Base-by-base conservation (phyloP, 2,113 vertebrate species). In the Syngnathus typhle region DNA sequence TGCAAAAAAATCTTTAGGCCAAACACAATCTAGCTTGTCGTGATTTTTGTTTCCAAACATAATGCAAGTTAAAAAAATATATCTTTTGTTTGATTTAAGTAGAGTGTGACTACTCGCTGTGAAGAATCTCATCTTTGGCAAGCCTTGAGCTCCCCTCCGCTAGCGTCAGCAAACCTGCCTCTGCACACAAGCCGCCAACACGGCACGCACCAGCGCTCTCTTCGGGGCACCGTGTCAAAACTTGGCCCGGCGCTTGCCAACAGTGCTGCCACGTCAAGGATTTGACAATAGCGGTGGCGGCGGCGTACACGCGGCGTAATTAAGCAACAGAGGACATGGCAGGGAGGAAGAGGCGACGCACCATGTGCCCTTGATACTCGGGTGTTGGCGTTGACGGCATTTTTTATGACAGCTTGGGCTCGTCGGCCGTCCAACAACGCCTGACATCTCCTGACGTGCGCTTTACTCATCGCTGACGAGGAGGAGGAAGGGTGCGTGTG, bases 401-500 rank as follows among this genome's bases (percentile, higher is more conserved):
- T 82, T 67, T 82, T 81, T 85, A 67, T 90, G 90, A 90, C 89
- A 88, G 89, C 83, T 86, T 83, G 82, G 80, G 83, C 79, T 87
- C 70, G 19, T 68, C 71, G 76, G 73, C 81, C 61, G 63, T 68
- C 59, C 19, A 72, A 74, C 77, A 78, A 74, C 69, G 75, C 75
- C 84, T 89, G 84, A 90, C 83, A 75, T 82, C 86, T 83, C 77
- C 82, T 89, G 90, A 90, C 90, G 86, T 87, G 83, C 81, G 82
- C 84, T 80, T 89, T 86, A 91, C 78, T 91, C 90, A 90, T 82
- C 72, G 78, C 69, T 77, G 87, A 88, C 68, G 67, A 70, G 69
- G 55, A 67, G 44, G 77, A 80, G 49, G 44, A 16, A 27, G 54
- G 5, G 18, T 49, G 23, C 15, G 4, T 55, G 52, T 19, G 47